A percentile compares a stretch with the other conserved stretches of the same genome.
phyloP scores from a whole-genome alignment of 2,113 vertebrate species.

The Tachysurus vachellii region DNA sequence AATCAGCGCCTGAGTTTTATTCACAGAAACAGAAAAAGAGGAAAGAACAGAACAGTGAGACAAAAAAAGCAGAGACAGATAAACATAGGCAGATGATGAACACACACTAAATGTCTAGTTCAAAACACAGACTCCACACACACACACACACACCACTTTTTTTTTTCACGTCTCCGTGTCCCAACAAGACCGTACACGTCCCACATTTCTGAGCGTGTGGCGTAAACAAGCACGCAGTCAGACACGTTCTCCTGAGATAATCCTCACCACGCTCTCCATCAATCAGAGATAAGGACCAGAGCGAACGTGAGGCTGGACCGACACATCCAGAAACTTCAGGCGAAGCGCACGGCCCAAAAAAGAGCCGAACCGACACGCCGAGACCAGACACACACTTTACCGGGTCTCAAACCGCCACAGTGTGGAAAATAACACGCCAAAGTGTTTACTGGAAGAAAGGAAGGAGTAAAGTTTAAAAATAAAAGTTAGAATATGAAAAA shows the following conservation, averaged over 20 bases:
- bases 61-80: neutral
- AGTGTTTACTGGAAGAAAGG: neutral
- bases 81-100: slow-evolving; percentile 6
- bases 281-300: neutral
- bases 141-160: neutral
- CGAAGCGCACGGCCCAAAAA: neutral
- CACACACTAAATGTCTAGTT: neutral
- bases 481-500: neutral
- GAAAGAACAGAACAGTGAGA: neutral
- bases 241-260: slow-evolving; percentile 35
- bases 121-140: neutral
- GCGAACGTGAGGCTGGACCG: neutral
- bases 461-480: neutral
- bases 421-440: neutral
- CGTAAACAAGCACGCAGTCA: slow-evolving; percentile 39
- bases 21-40: slow-evolving; percentile 75
- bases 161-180: neutral
- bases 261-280: neutral
- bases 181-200: slow-evolving; percentile 70
- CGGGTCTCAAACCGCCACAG: neutral
- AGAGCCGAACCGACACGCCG: neutral
- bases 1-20: slow-evolving; percentile 98
- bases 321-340: neutral
- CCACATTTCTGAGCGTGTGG: slow-evolving; percentile 46
- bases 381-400: neutral